Evolutionary conservation across 2,888 invertebrate species (phyloP), one percentile per base, ranked within the genome.

Genomic region (Lacanobia oleracea): DNA sequence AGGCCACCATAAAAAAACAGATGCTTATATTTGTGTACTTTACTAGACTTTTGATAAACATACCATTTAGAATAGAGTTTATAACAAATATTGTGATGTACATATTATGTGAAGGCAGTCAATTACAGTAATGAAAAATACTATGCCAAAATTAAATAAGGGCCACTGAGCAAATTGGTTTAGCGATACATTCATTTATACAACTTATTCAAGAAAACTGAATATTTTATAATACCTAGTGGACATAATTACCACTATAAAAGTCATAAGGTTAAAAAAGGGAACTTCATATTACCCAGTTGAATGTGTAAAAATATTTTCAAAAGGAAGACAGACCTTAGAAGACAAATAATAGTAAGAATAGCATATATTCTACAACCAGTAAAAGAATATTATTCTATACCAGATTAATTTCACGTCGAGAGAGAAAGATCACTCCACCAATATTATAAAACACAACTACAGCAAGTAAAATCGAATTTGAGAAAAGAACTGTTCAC

Each of bases 1-100:
- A 84, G 74, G 82, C 72, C 69, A 81, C 45, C 65, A 71, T 60
- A 66, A 59, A 66, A 59, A 65, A 61, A 65, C 10, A 8, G 7
- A 69, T n/a, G 7, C 14, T 6, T 16, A 43, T 33, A 16, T 51
- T 33, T 54, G 33, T 67, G 21, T 61, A 60, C 23, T 73, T 60
- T 27, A 66, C 12, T 72, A 60, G 8, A 14, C 1, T 51, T 50
- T 21, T 54, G 50, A 50, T 74, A 56, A 14, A n/a, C 12, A 63
- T 67, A 21, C 50, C 2, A 18, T 6, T n/a, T 2, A 12, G 40
- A 61, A 23, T 10, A 40, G 2, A 54, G 14, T 33, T 21, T 23
- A 62, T 50, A 12, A 27, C 9, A 21, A 12, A 79, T 51, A 40
- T 68, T 59, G 12, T 43, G 14, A 7, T 51, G 9, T 16, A 16